Conservation (phyloP, 2,888 invertebrate genomes). For the Raillietiella orientalis region DNA sequence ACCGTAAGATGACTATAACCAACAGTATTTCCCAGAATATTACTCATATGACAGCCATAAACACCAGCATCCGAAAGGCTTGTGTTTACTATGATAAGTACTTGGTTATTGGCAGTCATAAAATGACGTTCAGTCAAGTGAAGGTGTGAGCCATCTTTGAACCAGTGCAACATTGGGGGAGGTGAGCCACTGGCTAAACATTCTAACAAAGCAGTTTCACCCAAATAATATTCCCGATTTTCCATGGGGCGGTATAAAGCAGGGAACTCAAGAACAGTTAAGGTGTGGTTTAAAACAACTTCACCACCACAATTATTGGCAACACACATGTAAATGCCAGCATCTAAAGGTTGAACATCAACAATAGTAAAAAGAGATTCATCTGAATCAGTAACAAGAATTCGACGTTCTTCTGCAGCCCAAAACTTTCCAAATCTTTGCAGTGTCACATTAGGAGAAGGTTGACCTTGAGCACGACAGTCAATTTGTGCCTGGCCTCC, state of each 20-base stretch:
- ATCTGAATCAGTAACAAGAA: slow-evolving; percentile 30
- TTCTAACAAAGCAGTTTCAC: slow-evolving; percentile 53
- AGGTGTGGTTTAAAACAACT: slow-evolving; percentile 50
- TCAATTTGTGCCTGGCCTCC: slow-evolving; percentile 58
- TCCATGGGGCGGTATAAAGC: not conserved
- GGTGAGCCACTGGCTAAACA: slow-evolving; percentile 62
- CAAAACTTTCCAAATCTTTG: slow-evolving; percentile 32
- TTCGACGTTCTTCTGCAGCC: slow-evolving; percentile 63
- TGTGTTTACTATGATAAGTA: slow-evolving; percentile 54
- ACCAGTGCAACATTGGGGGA: slow-evolving; percentile 46
- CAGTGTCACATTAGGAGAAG: slow-evolving; percentile 10
- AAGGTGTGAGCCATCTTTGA: slow-evolving; percentile 42
- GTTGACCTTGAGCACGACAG: slow-evolving; percentile 45
- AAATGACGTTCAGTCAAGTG: slow-evolving; percentile 44
- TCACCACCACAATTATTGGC: slow-evolving; percentile 66
- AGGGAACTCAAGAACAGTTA: slow-evolving; percentile 25
- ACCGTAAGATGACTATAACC: not conserved
- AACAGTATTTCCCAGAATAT: slow-evolving; percentile 34
- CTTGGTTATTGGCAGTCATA: slow-evolving; percentile 53
- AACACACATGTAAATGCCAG: slow-evolving; percentile 73
- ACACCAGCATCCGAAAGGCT: slow-evolving; percentile 40
- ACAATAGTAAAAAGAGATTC: slow-evolving; percentile 42
- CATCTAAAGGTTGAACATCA: slow-evolving; percentile 57
- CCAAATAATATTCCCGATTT: slow-evolving; percentile 21
- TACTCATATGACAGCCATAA: slow-evolving; percentile 68